phyloP scores from a whole-genome alignment of 2,113 vertebrate species.

The Vanacampus margaritifer region DNA sequence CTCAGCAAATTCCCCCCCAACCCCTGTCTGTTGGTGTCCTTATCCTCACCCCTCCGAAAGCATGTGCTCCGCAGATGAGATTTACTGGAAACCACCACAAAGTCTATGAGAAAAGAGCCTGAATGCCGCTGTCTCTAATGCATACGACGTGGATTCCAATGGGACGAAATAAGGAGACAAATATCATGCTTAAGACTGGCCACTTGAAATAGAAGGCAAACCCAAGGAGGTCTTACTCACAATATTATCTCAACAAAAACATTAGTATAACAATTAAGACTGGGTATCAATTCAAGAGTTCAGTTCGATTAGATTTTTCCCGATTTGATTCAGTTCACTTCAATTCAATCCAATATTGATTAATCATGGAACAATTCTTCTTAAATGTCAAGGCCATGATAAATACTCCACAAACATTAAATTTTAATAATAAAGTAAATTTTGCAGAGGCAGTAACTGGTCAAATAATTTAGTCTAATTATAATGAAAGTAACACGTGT shows the following conservation, averaged over 20 bases:
- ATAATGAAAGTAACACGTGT: too few species aligned
- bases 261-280: not conserved
- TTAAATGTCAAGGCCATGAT: too few species aligned
- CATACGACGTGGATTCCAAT: not conserved
- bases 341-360: too few species aligned
- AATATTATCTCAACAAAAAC: not conserved
- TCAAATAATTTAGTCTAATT: too few species aligned
- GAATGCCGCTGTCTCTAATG: conserved; percentile 17
- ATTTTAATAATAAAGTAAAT: too few species aligned
- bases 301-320: too few species aligned
- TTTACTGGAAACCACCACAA: conserved; percentile 62
- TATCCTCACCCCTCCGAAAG: conserved; percentile 42
- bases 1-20: conserved; percentile 12
- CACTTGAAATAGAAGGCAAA: not conserved
- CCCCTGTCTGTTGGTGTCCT: conserved; percentile 40
- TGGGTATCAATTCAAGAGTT: too few species aligned
- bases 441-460: too few species aligned
- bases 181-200: not conserved
- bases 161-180: not conserved
- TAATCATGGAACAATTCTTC: too few species aligned
- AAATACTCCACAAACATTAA: too few species aligned
- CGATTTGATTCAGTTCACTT: too few species aligned
- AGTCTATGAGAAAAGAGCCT: conserved; percentile 41
- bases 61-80: conserved; percentile 59
- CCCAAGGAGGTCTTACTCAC: not conserved